phyloP scores from a whole-genome alignment of 2,888 invertebrate species.

The Nephrotoma appendiculata region DNA sequence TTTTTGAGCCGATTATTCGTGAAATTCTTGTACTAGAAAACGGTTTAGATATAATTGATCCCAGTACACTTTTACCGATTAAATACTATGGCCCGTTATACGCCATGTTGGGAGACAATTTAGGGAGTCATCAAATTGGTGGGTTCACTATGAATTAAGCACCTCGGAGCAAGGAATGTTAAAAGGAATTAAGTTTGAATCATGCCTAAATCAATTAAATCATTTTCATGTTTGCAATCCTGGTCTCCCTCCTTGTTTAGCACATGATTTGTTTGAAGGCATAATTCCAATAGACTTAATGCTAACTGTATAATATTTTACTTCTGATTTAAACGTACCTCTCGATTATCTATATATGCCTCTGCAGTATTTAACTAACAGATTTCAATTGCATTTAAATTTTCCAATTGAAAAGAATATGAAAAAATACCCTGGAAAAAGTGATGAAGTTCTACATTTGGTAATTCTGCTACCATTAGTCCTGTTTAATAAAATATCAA shows the following conservation, averaged over 20 bases:
- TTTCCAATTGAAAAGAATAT: conserved; percentile 6
- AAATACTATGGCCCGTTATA: neutral
- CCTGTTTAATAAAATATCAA: neutral
- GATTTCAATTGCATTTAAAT: neutral
- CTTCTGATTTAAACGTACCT: neutral
- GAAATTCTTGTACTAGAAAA: neutral
- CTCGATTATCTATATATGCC: conserved; percentile 1
- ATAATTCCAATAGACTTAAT: conserved; percentile 16
- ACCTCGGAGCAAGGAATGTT: neutral
- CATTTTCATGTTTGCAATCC: conserved; percentile 18
- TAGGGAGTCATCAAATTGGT: neutral
- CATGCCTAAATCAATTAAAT: conserved; percentile 16
- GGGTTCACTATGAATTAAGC: neutral
- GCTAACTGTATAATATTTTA: conserved; percentile 14
- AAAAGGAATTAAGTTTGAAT: conserved; percentile 17
- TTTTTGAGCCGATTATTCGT: neutral
- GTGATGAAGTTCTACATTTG: conserved; percentile 6
- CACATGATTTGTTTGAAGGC: conserved; percentile 19
- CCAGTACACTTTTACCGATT: neutral
- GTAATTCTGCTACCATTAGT: conserved; percentile 6
- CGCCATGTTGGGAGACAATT: neutral
- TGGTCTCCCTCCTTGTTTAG: conserved; percentile 19
- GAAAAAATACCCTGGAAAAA: conserved; percentile 5
- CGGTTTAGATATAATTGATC: neutral
- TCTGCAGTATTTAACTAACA: conserved; percentile 1